Evolutionary conservation across 2,797 vertebrate genomes (phyloP), one percentile per base, ranked within the genome.

Genomic region (Anabacerthia variegaticeps): DNA sequence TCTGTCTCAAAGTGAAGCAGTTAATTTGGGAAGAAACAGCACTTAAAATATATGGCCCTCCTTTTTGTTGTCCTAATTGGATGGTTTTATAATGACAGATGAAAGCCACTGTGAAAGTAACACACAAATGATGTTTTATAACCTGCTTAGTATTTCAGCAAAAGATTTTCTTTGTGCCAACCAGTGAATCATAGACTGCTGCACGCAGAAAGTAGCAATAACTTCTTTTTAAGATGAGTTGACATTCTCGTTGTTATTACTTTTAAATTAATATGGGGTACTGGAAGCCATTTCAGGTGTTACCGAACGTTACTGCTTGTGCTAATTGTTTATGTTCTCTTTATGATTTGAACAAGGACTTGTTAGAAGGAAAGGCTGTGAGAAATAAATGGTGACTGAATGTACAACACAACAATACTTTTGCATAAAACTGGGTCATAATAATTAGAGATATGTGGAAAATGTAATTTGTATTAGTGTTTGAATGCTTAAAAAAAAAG

Each of bases 41-140:
- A 55, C 75, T 95, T 90, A 37, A 85, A 88, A 92, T 82, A 95
- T 89, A 78, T 10, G 89, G 59, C 61, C 30, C 36, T 76, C 52
- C 22, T 92, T 95, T 92, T 82, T 93, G 83, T 96, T 92, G 94
- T 82, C 83, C 89, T 96, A 96, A 96, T 94, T 96, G 92, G 91
- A 88, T 95, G 77, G 76, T 24, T 96, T 97, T 93, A 92, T 96
- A 95, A 92, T 91, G 91, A 96, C 65, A 88, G 77, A 95, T 95
- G 90, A 94, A 96, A 96, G 79, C 59, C 52, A 39, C 83, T 61
- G 93, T 46, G 28, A 62, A 95, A 79, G 74, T 86, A 91, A 88
- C 54, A 49, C 59, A 43, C 73, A 96, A 96, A 90, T 92, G 78
- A 49, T 90, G 59, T 90, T 96, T 96, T 94, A 95, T 95, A 86